These are phyloP conservation scores for crab-eating macaque (Macaca fascicularis) DNA, from an alignment of 2,113 vertebrate species.

Conservation along the genomic window T2T-MFA8v1.1 NC_088392.1:24286001-24286500, in stretches of 20 bases:
- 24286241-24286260: neutral
- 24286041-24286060: neutral
- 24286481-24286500: neutral
- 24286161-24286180: neutral
- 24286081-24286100: neutral
- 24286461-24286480: neutral
- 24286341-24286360: neutral
- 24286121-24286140: neutral
- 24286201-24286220: neutral
- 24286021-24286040: neutral
- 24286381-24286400: neutral
- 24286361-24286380: neutral
- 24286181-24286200: neutral
- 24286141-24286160: neutral
- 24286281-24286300: neutral
- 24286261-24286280: neutral
- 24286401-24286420: neutral
- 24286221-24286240: neutral
- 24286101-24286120: neutral
- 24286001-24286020: neutral
- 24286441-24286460: neutral
- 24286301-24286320: neutral
- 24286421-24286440: rapidly evolving
- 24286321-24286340: neutral
- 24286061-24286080: constrained; percentile 10